Evolutionary conservation across 2,113 vertebrate genomes (phyloP), one percentile per base, ranked within the genome.

Genomic region (Bubo blakistoni): DNA sequence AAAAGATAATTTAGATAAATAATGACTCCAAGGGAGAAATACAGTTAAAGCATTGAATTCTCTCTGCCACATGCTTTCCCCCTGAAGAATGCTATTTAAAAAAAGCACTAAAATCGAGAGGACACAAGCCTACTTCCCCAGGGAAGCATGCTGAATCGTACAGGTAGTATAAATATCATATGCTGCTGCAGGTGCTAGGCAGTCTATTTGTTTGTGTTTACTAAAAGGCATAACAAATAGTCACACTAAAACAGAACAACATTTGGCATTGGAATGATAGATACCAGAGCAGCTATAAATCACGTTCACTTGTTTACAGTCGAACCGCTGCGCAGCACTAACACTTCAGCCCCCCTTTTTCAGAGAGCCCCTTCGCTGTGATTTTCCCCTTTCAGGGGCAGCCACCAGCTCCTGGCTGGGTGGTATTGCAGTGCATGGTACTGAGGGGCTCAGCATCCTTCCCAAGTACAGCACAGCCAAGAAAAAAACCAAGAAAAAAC

Each of bases 101-200:
- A 97, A 98, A 97, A 96, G 89, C 87, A 94, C 70, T 92, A 87
- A 94, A 95, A 97, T 72, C 1, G 47, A 94, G 96, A 97, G 97
- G 98, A 97, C 97, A 96, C 91, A 73, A 94, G 92, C 83, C 51
- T 94, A 24, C 92, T 97, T 98, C 97, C 97, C 96, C 97, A 82
- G 90, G 94, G 97, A 98, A 98, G 95, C 4, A 1, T 29, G 92
- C 90, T 94, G 96, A 95, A 96, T 96, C 94, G 96, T 36, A 94
- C 96, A 98, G 97, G 98, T 98, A 97, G 93, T 92, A 95, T 98
- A 97, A 98, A 98, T 97, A 97, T 88, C 98, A 98, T 77, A 84
- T 96, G 97, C 94, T 96, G 95, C 96, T 96, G 97, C 98, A 98
- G 97, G 97, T 98, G 98, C 97, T 88, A 96, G 88, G 96, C 96